These are phyloP conservation scores for Dryadula phaetusa DNA, from an alignment of 2,888 invertebrate species.

Conservation along the genomic window DNA sequence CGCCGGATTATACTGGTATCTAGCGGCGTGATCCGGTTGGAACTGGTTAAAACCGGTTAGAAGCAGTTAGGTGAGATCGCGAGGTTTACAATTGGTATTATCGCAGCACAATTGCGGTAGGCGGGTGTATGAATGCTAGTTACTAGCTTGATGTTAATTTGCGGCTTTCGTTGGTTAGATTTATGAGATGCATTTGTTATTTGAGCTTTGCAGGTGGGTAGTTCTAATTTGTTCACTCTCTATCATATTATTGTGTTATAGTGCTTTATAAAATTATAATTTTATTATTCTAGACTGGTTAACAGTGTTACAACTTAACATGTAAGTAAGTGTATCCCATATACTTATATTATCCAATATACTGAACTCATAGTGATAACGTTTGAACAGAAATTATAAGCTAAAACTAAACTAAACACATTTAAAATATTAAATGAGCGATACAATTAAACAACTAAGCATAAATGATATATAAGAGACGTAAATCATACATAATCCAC, in stretches of 20 bases:
- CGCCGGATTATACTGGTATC: slow-evolving; percentile 65
- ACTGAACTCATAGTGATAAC: no score
- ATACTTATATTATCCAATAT: no score
- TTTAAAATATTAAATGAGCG: slow-evolving; percentile 2
- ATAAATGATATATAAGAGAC: slow-evolving; percentile 14
- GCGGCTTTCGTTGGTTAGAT: slow-evolving; percentile 47
- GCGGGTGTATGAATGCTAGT: slow-evolving; percentile 55
- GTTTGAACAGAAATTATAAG: no score
- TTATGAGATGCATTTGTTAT: slow-evolving; percentile 27
- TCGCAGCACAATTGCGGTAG: slow-evolving; percentile 62
- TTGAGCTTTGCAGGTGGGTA: slow-evolving; percentile 5
- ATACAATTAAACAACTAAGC: slow-evolving; percentile 23
- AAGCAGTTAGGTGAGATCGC: slow-evolving; percentile 70
- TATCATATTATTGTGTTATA: neutral
- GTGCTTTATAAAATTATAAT: no score
- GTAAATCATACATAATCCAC: slow-evolving; percentile 36
- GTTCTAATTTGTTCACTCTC: neutral
- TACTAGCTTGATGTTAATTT: slow-evolving; percentile 57
- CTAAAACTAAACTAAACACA: no score
- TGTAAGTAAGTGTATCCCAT: no score
- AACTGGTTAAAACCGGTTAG: slow-evolving; percentile 62
- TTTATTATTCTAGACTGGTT: no score
- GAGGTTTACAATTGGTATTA: slow-evolving; percentile 67
- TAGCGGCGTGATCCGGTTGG: slow-evolving; percentile 53
- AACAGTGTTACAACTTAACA: no score